These are phyloP conservation scores for Diachasmimorpha longicaudata DNA, from an alignment of 1,140 invertebrate genomes.

Conservation along the genomic window DNA sequence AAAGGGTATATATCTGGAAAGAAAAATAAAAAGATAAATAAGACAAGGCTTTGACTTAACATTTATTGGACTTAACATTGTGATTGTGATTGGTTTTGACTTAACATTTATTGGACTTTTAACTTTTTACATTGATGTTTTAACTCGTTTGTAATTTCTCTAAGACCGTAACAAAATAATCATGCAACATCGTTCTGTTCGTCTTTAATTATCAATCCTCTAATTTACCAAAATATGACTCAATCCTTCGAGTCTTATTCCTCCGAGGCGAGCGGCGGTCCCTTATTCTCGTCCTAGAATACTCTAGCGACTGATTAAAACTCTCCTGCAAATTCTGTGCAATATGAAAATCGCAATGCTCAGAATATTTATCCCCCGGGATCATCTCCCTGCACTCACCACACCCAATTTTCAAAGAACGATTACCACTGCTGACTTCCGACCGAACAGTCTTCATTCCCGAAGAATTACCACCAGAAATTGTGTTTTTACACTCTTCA, in stretches of 20 bases:
- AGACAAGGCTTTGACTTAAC: no score
- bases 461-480: constrained; percentile 23
- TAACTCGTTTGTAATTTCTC: no score
- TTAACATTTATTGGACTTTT: no score
- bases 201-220: no score
- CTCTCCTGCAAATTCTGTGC: constrained; percentile 70
- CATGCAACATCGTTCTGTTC: no score
- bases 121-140: no score
- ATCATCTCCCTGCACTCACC: constrained; percentile 43
- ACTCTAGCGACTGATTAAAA: constrained; percentile 45
- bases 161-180: no score
- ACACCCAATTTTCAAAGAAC: constrained; percentile 17
- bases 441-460: neutral
- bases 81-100: no score
- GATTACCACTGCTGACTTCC: neutral
- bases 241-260: constrained; percentile 30
- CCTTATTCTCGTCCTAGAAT: constrained; percentile 12
- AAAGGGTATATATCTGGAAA: no score
- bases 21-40: no score
- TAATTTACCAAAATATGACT: constrained; percentile 24
- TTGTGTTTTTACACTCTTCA: constrained; percentile 18
- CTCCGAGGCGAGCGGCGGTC: neutral
- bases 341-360: constrained; percentile 61
- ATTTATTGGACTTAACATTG: no score
- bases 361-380: neutral